These are phyloP conservation scores for Melanostoma scalare DNA, from an alignment of 2,888 invertebrate genomes.

Conservation along the genomic window DNA sequence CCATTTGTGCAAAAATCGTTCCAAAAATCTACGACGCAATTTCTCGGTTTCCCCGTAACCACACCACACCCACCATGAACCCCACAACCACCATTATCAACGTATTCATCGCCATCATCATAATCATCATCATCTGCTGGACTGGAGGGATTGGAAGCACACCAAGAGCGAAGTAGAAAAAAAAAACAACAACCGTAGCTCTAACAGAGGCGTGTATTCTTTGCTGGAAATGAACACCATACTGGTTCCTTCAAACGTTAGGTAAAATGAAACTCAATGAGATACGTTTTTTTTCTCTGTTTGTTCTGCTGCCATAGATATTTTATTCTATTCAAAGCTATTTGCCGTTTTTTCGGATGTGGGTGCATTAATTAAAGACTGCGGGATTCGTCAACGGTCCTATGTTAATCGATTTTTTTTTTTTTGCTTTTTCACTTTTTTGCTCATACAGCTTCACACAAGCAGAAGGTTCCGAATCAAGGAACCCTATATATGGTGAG, in stretches of 20 bases:
- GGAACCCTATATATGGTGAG: slow-evolving; percentile 20
- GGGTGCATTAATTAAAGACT: slow-evolving; percentile 69
- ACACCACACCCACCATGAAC: slow-evolving; percentile 54
- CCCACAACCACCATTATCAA: slow-evolving; percentile 32
- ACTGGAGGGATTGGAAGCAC: slow-evolving; percentile 58
- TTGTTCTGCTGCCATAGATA: slow-evolving; percentile 34
- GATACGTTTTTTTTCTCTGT: slow-evolving; percentile 12
- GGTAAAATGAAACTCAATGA: slow-evolving; percentile 51
- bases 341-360: slow-evolving; percentile 45
- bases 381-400: slow-evolving; percentile 33
- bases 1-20: slow-evolving; percentile 25
- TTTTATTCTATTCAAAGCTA: slow-evolving; percentile 46
- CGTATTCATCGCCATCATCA: slow-evolving; percentile 31
- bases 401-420: slow-evolving; percentile 24
- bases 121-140: slow-evolving; percentile 57
- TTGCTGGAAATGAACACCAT: slow-evolving; percentile 39
- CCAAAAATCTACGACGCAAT: slow-evolving; percentile 68
- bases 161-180: background rate
- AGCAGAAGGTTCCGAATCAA: background rate
- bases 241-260: slow-evolving; percentile 31
- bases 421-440: too few species aligned
- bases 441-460: slow-evolving; percentile 2
- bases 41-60: slow-evolving; percentile 51
- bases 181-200: slow-evolving; percentile 4
- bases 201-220: slow-evolving; percentile 53